These are phyloP conservation scores for Rhizoglyphus robini DNA, from an alignment of 1,140 invertebrate genomes.

Conservation along the genomic window DNA sequence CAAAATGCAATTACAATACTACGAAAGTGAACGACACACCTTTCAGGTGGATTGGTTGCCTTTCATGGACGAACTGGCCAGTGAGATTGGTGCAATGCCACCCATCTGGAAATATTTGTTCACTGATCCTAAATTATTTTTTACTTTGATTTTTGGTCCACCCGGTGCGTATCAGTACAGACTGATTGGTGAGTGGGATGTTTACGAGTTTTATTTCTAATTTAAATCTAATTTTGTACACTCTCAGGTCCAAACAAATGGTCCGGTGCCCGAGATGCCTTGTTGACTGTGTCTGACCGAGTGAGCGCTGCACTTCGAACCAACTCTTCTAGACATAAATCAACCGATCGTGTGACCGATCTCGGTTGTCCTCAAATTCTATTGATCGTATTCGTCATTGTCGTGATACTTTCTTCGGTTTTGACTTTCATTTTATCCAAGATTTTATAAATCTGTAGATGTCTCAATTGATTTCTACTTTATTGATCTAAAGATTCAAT, in stretches of 20 bases:
- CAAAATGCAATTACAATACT: conserved; percentile 29
- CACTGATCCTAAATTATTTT: conserved; percentile 32
- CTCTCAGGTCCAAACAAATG: conserved; percentile 33
- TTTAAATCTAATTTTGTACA: no score
- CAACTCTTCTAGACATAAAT: no score
- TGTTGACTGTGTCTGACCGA: conserved; percentile 27
- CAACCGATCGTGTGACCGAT: no score
- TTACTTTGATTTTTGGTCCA: conserved; percentile 31
- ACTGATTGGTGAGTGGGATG: conserved; percentile 32
- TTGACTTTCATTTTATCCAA: no score
- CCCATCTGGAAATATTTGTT: conserved; percentile 31
- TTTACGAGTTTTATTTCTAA: no score
- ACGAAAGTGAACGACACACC: no score
- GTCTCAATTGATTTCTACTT: no score
- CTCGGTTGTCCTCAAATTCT: no score
- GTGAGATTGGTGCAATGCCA: conserved; percentile 31
- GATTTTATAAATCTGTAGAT: no score
- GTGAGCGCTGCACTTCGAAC: conserved; percentile 26
- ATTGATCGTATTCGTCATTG: no score
- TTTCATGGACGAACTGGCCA: conserved; percentile 35
- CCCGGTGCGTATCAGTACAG: conserved; percentile 36
- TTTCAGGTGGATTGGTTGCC: conserved; percentile 35
- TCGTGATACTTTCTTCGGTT: no score
- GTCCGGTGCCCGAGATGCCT: conserved; percentile 33
- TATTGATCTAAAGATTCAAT: no score